phyloP scores from a whole-genome alignment of 2,113 vertebrate species.

The Leptobrachium ailaonicum region DNA sequence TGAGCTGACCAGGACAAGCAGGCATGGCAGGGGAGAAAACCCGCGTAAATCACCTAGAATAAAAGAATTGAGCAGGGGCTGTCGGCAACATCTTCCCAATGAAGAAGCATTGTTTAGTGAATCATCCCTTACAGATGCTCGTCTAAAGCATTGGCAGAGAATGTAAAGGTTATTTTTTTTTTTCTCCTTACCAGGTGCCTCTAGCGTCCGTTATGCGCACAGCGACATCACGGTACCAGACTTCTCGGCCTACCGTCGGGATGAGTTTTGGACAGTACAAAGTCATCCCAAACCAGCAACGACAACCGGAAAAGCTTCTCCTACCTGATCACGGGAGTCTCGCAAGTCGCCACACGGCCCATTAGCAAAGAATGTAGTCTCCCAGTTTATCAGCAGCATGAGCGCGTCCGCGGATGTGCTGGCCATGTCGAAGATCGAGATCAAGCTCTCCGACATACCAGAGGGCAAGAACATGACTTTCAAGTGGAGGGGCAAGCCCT shows the following conservation, averaged over 20 bases:
- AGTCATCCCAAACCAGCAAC: conserved; percentile 76
- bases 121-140: not conserved
- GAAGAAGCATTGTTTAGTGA: not conserved
- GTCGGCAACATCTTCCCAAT: no score
- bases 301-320: conserved; percentile 80
- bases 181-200: not conserved
- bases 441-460: conserved; percentile 85
- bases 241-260: conserved; percentile 81
- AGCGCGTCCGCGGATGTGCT: conserved; percentile 89
- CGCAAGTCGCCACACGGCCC: conserved; percentile 72
- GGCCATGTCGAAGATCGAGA: conserved; percentile 86
- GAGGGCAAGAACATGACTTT: conserved; percentile 92
- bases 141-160: not conserved
- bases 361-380: conserved; percentile 81
- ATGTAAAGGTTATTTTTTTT: not conserved
- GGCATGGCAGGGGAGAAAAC: no score
- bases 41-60: not conserved
- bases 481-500: conserved; percentile 88
- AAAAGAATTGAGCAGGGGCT: no score
- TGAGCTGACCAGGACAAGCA: no score
- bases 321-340: conserved; percentile 79
- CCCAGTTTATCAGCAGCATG: conserved; percentile 85
- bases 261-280: conserved; percentile 70
- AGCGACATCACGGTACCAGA: conserved; percentile 82
- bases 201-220: conserved; percentile 73